These are phyloP conservation scores for Stomorhina lunata DNA, from an alignment of 2,888 invertebrate species.

Conservation along the genomic window DNA sequence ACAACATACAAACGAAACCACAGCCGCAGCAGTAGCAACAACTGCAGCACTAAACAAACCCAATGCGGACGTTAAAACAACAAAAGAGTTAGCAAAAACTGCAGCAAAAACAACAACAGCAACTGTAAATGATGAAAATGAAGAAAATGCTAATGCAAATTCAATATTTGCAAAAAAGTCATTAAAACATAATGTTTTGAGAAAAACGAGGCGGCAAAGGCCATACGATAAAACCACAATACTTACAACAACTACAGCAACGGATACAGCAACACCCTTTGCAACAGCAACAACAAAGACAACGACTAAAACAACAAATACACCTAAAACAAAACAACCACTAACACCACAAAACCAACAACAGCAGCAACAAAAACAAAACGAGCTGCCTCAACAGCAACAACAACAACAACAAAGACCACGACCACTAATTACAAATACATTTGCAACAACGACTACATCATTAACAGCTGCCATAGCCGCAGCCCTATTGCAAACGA, in stretches of 20 bases:
- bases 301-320: constrained; percentile 13
- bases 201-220: constrained; percentile 56
- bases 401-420: constrained; percentile 25
- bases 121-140: too few relatives aligned
- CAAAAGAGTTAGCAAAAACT: constrained; percentile 22
- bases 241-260: neutral
- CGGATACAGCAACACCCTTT: constrained; percentile 8
- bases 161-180: constrained; percentile 35
- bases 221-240: constrained; percentile 34
- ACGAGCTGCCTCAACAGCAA: constrained; percentile 5
- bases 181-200: constrained; percentile 56
- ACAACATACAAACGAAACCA: constrained; percentile 31
- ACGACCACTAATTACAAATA: constrained; percentile 41
- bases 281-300: constrained; percentile 42
- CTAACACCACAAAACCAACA: constrained; percentile 14
- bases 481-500: constrained; percentile 54
- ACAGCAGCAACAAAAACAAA: constrained; percentile 21
- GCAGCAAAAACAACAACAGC: constrained; percentile 28
- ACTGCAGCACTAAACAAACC: constrained; percentile 22
- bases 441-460: constrained; percentile 53
- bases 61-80: neutral
- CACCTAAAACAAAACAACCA: constrained; percentile 17
- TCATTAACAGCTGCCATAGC: constrained; percentile 66
- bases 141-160: too few relatives aligned
- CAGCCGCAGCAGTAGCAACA: constrained; percentile 6